Evolutionary conservation across 2,888 invertebrate genomes (phyloP), one percentile per base, ranked within the genome.

Genomic region (Drosophila gaucha): DNA sequence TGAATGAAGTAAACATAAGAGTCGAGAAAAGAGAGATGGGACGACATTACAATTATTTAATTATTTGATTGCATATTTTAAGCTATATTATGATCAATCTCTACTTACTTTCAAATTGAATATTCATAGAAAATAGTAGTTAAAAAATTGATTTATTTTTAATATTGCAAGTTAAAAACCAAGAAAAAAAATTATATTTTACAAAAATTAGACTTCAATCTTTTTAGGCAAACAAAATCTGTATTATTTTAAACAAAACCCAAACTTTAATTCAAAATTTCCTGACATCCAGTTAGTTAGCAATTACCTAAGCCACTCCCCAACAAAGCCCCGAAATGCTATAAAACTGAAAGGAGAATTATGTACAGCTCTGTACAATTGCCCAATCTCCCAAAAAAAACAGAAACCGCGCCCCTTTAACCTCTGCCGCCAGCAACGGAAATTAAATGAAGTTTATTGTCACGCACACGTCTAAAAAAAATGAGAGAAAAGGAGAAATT

Each of bases 401-500:
- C 3, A 14, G n/a, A 24, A 31, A 16, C 44, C 18, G 1, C 47
- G 18, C 31, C 47, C 39, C 28, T 16, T 52, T 43, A 26, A 22
- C 30, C 39, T 35, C 49, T 57, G 55, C 51, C 12, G 55, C 51
- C 12, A 18, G 3, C 14, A 6, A 24, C 31, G 24, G 18, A 60
- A 65, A 65, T 73, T 73, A 54, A 73, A 69, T 47, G 69, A 60
- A 69, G 38, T 73, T 73, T 69, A 73, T 73, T 73, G 73, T 73
- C 73, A 73, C 73, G 73, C 73, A 73, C 73, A 57, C 59, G 65
- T 57, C 65, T 41, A 44, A 39, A 5, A 6, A n/a, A 46, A 24
- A 16, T 3, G 3, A 14, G 6, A 10, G 43, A 2, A 35, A 41
- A 43, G 36, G 30, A 39, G 30, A 50, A 46, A 36, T 35, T 58